phyloP scores from a whole-genome alignment of 2,797 vertebrate species.

The Selene dorsalis region DNA sequence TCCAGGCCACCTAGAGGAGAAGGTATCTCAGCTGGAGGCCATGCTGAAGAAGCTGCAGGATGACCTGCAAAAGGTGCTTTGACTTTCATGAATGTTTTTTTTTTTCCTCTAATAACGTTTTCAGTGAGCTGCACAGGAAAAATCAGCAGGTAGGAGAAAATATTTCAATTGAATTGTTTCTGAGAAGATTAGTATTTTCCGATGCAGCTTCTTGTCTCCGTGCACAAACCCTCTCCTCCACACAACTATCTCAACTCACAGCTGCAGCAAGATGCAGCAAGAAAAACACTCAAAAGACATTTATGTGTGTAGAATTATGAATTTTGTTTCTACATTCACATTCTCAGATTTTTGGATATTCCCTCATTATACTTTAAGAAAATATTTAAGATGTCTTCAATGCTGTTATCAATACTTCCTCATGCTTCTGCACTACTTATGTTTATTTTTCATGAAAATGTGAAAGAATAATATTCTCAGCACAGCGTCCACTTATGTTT shows the following conservation, averaged over 20 bases:
- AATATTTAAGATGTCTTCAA: slow-evolving; percentile 54
- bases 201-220: slow-evolving; percentile 48
- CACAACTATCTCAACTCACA: slow-evolving; percentile 28
- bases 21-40: slow-evolving; percentile 91
- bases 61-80: slow-evolving; percentile 92
- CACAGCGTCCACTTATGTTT: slow-evolving; percentile 47
- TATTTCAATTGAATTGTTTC: slow-evolving; percentile 52
- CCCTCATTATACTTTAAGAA: slow-evolving; percentile 32
- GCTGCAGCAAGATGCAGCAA: slow-evolving; percentile 51
- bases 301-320: slow-evolving; percentile 38
- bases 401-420: slow-evolving; percentile 38
- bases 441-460: slow-evolving; percentile 46
- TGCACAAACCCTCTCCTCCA: slow-evolving; percentile 27
- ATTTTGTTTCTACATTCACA: slow-evolving; percentile 52
- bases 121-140: slow-evolving; percentile 52
- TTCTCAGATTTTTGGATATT: slow-evolving; percentile 52
- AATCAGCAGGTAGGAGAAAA: slow-evolving; percentile 64
- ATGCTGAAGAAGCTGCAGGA: slow-evolving; percentile 92
- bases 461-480: slow-evolving; percentile 30
- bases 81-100: slow-evolving; percentile 70
- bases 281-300: slow-evolving; percentile 53
- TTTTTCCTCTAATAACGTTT: slow-evolving; percentile 57
- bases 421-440: slow-evolving; percentile 46
- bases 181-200: slow-evolving; percentile 48
- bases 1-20: slow-evolving; percentile 88